Base-by-base conservation (phyloP, 2,113 vertebrate species). In the Cheilinus undulatus region DNA sequence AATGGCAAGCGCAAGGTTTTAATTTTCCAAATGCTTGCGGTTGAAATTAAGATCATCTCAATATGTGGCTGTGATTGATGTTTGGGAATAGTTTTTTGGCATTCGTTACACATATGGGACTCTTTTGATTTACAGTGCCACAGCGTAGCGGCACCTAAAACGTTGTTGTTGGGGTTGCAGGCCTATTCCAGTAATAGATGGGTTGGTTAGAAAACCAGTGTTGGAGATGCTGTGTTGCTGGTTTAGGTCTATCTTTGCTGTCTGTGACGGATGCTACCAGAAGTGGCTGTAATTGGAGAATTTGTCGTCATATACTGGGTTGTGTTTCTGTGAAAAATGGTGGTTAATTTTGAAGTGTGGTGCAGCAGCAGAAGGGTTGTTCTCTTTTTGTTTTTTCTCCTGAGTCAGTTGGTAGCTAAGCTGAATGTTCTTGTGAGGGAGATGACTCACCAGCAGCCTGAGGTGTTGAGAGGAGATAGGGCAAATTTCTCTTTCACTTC, bases 1-100 rank as follows among this genome's bases (percentile, higher is more conserved):
- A 79, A 90, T 85, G 80, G 69, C 77, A 89, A 78, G 80, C 81
- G 64, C 75, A 89, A 88, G 90, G 90, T 92, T 92, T 93, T 93
- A 91, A 93, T 93, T 93, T 93, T 92, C 88, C 68, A 83, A 92
- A 93, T 91, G 83, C 89, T 89, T 93, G 90, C 20, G 87, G 92
- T 91, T 89, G 38, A 80, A 91, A 92, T 91, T 89, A 92, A 89
- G 88, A 93, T 91, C 73, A 88, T 91, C 87, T 91, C 90, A 92
- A 86, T 92, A 90, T 92, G 92, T 89, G 86, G 84, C 84, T 82
- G 73, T 93, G 91, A 92, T 89, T 91, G 91, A 93, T 91, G 91
- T 90, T 84, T 86, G 76, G 86, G 87, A 90, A 91, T 90, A 84
- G 75, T 69, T 87, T 90, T 88, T 84, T 81, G 90, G 87, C 88